These are phyloP conservation scores for Zophobas morio DNA, from an alignment of 1,140 invertebrate genomes.

Conservation along the genomic window DNA sequence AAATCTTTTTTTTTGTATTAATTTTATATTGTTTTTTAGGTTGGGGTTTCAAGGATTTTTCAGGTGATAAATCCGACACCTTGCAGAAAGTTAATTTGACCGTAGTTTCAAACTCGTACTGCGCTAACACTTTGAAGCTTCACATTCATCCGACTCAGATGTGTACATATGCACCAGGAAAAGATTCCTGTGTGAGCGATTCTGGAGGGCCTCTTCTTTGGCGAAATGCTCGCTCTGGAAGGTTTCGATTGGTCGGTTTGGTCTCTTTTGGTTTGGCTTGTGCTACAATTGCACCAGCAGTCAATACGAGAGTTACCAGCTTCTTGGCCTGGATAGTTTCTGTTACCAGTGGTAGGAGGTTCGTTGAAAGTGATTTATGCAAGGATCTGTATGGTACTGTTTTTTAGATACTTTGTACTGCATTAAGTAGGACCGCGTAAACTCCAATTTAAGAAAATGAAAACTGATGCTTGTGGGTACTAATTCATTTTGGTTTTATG, in stretches of 20 bases:
- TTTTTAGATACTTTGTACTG: too few relatives aligned
- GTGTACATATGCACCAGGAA: conserved; percentile 75
- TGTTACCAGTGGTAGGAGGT: background rate
- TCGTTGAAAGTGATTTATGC: too few relatives aligned
- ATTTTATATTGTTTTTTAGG: conserved; percentile 66
- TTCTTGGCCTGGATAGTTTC: conserved; percentile 69
- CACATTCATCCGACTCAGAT: conserved; percentile 72
- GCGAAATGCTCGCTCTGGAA: conserved; percentile 67
- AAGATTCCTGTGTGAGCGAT: conserved; percentile 79
- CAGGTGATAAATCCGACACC: conserved; percentile 70
- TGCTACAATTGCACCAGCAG: conserved; percentile 66
- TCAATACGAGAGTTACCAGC: conserved; percentile 70
- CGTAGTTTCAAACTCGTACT: conserved; percentile 70
- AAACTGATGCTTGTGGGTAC: too few relatives aligned
- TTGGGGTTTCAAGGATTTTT: conserved; percentile 74
- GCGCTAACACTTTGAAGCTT: conserved; percentile 62
- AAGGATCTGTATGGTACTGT: too few relatives aligned
- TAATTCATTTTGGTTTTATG: too few relatives aligned
- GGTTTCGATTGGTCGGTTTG: conserved; percentile 69
- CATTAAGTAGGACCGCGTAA: too few relatives aligned
- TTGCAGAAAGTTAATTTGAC: conserved; percentile 73
- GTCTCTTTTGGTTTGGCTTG: conserved; percentile 71
- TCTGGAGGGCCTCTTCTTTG: conserved; percentile 78
- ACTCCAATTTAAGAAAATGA: too few relatives aligned
- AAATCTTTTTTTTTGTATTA: background rate